Evolutionary conservation across 1,140 invertebrate genomes (phyloP), one percentile per base, ranked within the genome.

Genomic region (Watersipora subatra): DNA sequence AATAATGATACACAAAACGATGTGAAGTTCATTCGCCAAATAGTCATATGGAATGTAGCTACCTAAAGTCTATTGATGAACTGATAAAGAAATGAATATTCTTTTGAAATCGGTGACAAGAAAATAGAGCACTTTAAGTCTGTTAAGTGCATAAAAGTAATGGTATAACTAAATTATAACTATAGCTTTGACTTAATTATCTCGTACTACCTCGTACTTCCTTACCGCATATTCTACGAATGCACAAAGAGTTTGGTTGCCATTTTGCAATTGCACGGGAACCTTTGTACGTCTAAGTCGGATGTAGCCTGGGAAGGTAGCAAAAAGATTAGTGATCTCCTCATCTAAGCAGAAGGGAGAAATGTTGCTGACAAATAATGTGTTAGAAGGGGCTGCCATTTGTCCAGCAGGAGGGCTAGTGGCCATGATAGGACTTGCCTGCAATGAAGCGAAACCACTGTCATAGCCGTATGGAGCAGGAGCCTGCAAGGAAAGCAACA

Each of bases 281-380:
- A 12, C 7, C n/a, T 46, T 7, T 46, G 34, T 46, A 12, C 34
- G 34, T 28, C 58, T 24, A 24, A 59, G 22, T 28, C 22, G 7
- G 22, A 59, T 22, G 22, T 12, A 59, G 58, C 58, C 58, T 24
- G 58, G 58, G 22, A 59, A 24, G 27, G 22, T 24, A 24, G 58
- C 58, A 84, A 96, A 97, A 75, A 97, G 89, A 81, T 96, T 92
- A 83, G 96, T 96, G 67, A 97, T 86, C 81, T 97, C 93, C 76
- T 96, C 92, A 80, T 97, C 93, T 63, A 91, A 93, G 71, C 93
- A 91, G 77, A 93, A 94, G 58, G 75, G 91, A 57, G 93, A 92
- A 70, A 97, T 85, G 82, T 97, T 97, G 72, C 93, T 93, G 71
- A 97, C 93, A 83, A 97, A 97, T 57, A 97, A 87, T 65, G 94